Evolutionary conservation across 1,140 invertebrate genomes (phyloP).

Genomic region (Drosophila murphyi): DNA sequence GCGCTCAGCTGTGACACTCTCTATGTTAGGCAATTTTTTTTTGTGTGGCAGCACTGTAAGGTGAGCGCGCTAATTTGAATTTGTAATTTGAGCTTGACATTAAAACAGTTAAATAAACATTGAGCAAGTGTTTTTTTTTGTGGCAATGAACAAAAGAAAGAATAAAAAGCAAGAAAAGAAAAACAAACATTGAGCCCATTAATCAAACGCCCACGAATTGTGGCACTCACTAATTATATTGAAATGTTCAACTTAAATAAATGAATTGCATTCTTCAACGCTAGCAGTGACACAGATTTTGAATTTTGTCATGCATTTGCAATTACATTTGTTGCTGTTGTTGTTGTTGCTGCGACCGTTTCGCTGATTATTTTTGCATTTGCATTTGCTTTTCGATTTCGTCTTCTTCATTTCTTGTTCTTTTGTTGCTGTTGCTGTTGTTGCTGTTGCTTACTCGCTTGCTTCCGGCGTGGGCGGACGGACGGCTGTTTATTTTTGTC

Average conservation of each 20-base stretch:
- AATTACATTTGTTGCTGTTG: slow-evolving; percentile 9
- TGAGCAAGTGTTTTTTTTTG: neutral
- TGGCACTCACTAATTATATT: slow-evolving; percentile 46
- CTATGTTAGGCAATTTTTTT: neutral
- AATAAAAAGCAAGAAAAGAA: too few species aligned
- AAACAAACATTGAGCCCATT: slow-evolving; percentile 37
- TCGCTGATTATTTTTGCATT: slow-evolving; percentile 5
- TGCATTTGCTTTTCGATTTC: slow-evolving; percentile 32
- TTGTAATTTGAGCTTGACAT: neutral
- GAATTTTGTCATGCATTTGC: slow-evolving; percentile 44
- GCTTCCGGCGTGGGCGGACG: slow-evolving; percentile 60
- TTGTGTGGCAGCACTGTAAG: slow-evolving; percentile 13
- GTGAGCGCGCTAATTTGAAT: neutral
- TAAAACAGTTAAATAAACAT: neutral
- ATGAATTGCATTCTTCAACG: slow-evolving; percentile 47
- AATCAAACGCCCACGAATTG: slow-evolving; percentile 63
- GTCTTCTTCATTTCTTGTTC: neutral
- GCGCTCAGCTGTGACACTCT: neutral
- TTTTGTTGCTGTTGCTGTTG: slow-evolving; percentile 10
- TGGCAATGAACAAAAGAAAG: neutral
- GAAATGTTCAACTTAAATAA: slow-evolving; percentile 40
- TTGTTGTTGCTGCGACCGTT: slow-evolving; percentile 1
- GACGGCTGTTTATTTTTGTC: slow-evolving; percentile 52
- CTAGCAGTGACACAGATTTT: slow-evolving; percentile 67
- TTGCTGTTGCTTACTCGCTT: slow-evolving; percentile 5